Base-by-base conservation (phyloP, 1,140 invertebrate genomes). In the Drosophila nasuta region DNA sequence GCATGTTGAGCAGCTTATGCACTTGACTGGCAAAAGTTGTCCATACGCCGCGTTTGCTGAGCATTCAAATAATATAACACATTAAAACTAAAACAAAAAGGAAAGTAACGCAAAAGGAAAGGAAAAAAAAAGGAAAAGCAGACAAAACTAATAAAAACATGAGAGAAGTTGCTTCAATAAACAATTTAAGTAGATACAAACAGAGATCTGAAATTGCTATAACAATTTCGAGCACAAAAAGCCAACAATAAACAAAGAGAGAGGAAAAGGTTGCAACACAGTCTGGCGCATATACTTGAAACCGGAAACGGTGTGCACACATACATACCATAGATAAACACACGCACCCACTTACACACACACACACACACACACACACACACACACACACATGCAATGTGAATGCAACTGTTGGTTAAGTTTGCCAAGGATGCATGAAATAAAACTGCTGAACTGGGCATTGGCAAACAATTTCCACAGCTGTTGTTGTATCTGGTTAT, bases 91-190 rank as follows among this genome's bases (percentile, higher is more conserved):
- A 43, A 43, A 13, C 38, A 6, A 43, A 17, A 35, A 38, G 7
- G 30, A 33, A 56, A 10, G 51, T 8, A 38, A 52, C 11, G 10
- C 7, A 8, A 8, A 38, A 30, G 41, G 8, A 6, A 43, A 15
- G 11, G 3, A 1, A 43, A 54, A 52, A 52, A 54, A 13, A 15
- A 15, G 7, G 38, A 20, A 13, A n/a, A 41, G 33, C 52, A 49
- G 10, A 62, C 58, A 62, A 70, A 60, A 60, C 48, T 54, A 72
- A 72, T 72, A 72, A 66, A 58, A 58, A 66, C 69, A 72, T 48
- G 7, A 20, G 30, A 65, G 28, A 65, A 65, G 41, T 64, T 64
- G 58, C 58, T 71, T 56, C 54, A 65, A 70, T 68, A 68, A 68
- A 68, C 66, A 67, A 67, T 67, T 67, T 57, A 48, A 57, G 57